Conservation (phyloP, 1,140 invertebrate genomes). For the Tenebrio molitor region DNA sequence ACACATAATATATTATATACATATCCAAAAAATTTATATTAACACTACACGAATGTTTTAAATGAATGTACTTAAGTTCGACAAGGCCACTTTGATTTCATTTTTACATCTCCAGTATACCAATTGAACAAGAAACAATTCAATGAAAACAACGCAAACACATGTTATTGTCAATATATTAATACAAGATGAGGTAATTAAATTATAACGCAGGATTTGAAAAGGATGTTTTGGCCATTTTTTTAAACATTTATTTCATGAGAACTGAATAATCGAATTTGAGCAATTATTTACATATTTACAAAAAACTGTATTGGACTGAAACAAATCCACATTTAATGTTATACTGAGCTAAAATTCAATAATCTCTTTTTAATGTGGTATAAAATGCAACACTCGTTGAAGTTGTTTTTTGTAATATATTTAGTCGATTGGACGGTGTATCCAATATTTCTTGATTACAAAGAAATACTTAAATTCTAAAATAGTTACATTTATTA, state of each 20-base stretch:
- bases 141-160: conserved; percentile 21
- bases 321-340: conserved; percentile 25
- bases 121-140: conserved; percentile 47
- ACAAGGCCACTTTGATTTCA: conserved; percentile 61
- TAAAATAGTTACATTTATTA: conserved; percentile 42
- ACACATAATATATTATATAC: conserved; percentile 58
- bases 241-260: conserved; percentile 23
- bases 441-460: conserved; percentile 51
- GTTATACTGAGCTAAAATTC: conserved; percentile 2
- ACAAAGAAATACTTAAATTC: conserved; percentile 36
- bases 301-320: conserved; percentile 46
- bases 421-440: conserved; percentile 49
- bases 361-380: conserved; percentile 29
- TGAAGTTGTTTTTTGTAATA: conserved; percentile 15
- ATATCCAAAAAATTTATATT: conserved; percentile 52
- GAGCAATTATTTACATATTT: conserved; percentile 62
- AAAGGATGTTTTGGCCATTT: conserved; percentile 49
- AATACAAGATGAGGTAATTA: conserved; percentile 43
- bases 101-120: conserved; percentile 52
- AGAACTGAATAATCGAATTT: conserved; percentile 48
- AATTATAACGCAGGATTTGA: conserved; percentile 22
- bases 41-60: conserved; percentile 48
- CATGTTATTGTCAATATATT: conserved; percentile 44
- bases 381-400: conserved; percentile 40
- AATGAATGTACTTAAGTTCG: conserved; percentile 53